Evolutionary conservation across 2,888 invertebrate genomes (phyloP).

Genomic region (Epirrhoe alternata): DNA sequence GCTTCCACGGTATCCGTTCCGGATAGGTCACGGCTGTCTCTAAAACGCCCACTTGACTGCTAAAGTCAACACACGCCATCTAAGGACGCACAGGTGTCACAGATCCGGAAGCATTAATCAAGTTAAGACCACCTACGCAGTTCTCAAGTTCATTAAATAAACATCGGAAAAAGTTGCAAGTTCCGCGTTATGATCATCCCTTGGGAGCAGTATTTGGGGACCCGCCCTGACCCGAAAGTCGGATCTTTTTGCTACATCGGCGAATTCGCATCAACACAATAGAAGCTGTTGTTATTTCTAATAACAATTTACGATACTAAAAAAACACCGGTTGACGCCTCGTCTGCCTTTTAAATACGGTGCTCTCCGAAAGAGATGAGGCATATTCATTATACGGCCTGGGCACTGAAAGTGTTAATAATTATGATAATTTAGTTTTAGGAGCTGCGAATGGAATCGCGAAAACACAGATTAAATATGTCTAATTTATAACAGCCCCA

Average conservation of each 20-base stretch:
- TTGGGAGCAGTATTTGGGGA: constrained; percentile 12
- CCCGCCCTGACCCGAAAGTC: constrained; percentile 13
- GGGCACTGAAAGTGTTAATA: too few species aligned
- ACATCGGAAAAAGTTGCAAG: constrained; percentile 15
- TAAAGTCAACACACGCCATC: constrained; percentile 42
- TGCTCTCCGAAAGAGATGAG: too few species aligned
- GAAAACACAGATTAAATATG: too few species aligned
- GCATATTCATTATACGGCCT: too few species aligned
- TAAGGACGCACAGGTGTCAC: constrained; percentile 52
- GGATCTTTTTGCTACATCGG: background rate
- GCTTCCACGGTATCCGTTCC: constrained; percentile 3
- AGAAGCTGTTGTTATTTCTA: background rate
- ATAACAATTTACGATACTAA: too few species aligned
- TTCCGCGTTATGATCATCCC: constrained; percentile 15
- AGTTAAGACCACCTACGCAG: constrained; percentile 50
- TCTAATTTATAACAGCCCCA: too few species aligned
- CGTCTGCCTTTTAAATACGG: too few species aligned
- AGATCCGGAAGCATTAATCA: constrained; percentile 62
- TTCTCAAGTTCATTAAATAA: constrained; percentile 21
- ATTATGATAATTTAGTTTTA: too few species aligned
- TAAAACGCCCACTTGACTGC: constrained; percentile 7
- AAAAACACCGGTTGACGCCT: too few species aligned
- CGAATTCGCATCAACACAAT: background rate
- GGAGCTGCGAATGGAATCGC: too few species aligned
- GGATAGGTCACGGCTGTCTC: constrained; percentile 5